phyloP scores from a whole-genome alignment of 1,140 invertebrate species.

The Tetraneura akinire region DNA sequence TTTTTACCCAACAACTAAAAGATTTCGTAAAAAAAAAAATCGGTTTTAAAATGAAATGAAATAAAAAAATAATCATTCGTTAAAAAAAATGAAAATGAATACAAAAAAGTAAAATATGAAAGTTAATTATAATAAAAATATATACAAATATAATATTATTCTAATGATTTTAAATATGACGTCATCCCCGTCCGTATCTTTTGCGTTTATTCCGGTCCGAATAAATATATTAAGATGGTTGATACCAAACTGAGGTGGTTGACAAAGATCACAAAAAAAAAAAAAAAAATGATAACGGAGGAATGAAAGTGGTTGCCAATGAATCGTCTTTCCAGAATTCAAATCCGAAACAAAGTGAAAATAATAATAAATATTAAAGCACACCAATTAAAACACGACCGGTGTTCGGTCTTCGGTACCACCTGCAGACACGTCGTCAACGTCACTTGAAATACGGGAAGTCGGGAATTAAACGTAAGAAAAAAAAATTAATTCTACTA shows the following conservation, averaged over 20 bases:
- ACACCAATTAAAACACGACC: not conserved
- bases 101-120: not conserved
- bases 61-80: no score
- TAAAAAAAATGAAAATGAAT: no score
- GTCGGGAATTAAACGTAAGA: no score
- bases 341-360: not conserved
- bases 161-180: not conserved
- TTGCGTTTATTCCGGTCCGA: not conserved
- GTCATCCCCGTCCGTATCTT: no score
- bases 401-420: not conserved
- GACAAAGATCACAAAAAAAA: no score
- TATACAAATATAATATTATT: not conserved
- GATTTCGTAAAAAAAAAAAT: not conserved
- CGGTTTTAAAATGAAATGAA: not conserved
- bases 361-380: not conserved
- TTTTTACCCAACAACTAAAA: not conserved
- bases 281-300: no score
- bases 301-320: no score
- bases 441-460: no score
- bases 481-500: no score
- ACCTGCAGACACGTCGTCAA: not conserved
- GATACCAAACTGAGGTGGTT: not conserved
- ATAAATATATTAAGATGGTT: not conserved
- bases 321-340: no score
- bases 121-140: conserved; percentile 11